Base-by-base conservation (phyloP, 2,797 vertebrate genomes). In the Nannoperca obscura region DNA sequence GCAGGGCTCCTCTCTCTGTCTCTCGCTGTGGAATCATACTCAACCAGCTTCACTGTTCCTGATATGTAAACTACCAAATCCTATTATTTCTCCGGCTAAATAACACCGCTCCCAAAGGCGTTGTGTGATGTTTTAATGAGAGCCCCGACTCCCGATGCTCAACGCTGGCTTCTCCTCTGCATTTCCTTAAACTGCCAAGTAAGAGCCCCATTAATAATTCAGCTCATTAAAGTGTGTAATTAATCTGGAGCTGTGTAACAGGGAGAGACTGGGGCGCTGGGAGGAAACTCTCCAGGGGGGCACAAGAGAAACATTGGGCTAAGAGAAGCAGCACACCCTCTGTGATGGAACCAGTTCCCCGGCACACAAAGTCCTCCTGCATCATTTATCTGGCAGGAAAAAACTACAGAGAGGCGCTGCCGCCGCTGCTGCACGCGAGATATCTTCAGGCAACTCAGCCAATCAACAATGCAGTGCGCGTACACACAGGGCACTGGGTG, bases 141-240 rank as follows among this genome's bases (percentile, higher is more conserved):
- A 94, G 86, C 76, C 83, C 82, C 47, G 86, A 88, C 83, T 91
- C 86, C 88, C 84, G 63, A 95, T 94, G 95, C 96, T 97, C 95
- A 90, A 92, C 95, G 65, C 89, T 93, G 95, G 96, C 96, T 95
- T 96, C 96, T 87, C 95, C 94, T 84, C 95, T 96, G 96, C 96
- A 95, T 97, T 97, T 97, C 96, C 96, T 97, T 97, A 98, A 98
- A 97, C 97, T 97, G 97, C 97, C 96, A 96, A 98, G 96, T 97
- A 97, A 97, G 97, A 97, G 96, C 96, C 94, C 95, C 97, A 98
- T 99, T 97, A 98, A 99, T 98, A 98, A 98, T 98, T 97, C 97
- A 98, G 97, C 97, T 99, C 97, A 98, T 99, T 99, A 99, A 98
- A 97, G 97, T 97, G 97, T 98, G 95, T 98, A 99, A 99, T 99